Evolutionary conservation across 2,113 vertebrate species (phyloP).

Genomic region (Ondatra zibethicus): DNA sequence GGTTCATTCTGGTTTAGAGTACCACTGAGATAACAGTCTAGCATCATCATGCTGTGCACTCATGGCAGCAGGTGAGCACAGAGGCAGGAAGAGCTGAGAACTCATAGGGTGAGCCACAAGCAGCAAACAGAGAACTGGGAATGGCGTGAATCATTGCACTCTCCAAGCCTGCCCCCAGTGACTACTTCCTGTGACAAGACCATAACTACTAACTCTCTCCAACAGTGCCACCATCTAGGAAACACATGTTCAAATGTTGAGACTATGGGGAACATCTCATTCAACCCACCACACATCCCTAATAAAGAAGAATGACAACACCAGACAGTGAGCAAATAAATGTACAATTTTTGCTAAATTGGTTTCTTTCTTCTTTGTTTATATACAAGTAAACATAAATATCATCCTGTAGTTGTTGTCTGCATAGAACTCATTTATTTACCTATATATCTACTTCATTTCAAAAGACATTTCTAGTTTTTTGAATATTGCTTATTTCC

Average conservation of each 20-base stretch:
- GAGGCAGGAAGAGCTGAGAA: background rate
- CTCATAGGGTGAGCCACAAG: background rate
- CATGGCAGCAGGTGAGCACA: background rate
- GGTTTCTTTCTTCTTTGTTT: background rate
- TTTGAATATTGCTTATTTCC: background rate
- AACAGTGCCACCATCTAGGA: background rate
- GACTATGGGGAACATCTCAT: background rate
- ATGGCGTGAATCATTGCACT: background rate
- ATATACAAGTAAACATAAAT: conserved; percentile 5
- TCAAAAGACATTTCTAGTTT: background rate
- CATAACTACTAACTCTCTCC: background rate
- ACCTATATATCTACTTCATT: background rate
- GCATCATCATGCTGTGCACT: background rate
- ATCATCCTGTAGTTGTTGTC: conserved; percentile 26
- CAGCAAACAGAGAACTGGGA: background rate
- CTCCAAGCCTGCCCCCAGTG: background rate
- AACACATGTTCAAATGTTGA: background rate
- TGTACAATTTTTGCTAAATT: conserved; percentile 46
- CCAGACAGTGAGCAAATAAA: conserved; percentile 50
- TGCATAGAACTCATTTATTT: background rate
- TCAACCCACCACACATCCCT: background rate
- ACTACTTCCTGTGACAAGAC: background rate
- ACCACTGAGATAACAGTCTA: background rate
- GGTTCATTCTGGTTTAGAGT: background rate
- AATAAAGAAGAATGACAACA: conserved; percentile 62